phyloP scores from a whole-genome alignment of 2,888 invertebrate genomes.

The Hemistola chrysoprasaria region DNA sequence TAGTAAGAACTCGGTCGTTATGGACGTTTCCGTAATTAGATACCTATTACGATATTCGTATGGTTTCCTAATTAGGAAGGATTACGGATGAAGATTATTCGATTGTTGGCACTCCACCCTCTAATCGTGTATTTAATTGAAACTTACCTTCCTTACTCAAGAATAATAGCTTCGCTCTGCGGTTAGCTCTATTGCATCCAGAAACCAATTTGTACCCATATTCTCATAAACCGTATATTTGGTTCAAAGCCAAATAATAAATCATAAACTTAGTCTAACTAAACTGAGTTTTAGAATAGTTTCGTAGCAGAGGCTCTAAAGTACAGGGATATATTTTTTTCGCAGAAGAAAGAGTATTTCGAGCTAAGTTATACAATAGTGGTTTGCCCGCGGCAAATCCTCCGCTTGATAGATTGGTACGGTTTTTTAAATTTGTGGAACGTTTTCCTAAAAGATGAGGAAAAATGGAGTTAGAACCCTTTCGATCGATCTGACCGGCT shows the following conservation, averaged over 20 bases:
- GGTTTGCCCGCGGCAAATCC: constrained; percentile 20
- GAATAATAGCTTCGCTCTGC: constrained; percentile 6
- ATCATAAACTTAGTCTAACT: too few relatives aligned
- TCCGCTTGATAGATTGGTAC: constrained; percentile 16
- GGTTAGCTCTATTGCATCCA: constrained; percentile 5
- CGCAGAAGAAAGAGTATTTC: constrained; percentile 9
- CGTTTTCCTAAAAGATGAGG: constrained; percentile 8
- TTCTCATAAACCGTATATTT: constrained; percentile 10
- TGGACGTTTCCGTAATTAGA: constrained; percentile 31
- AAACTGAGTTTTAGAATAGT: too few relatives aligned
- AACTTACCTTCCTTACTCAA: constrained; percentile 4
- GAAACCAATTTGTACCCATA: constrained; percentile 7
- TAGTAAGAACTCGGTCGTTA: too few relatives aligned
- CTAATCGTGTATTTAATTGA: constrained; percentile 18
- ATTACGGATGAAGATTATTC: constrained; percentile 40
- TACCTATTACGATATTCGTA: constrained; percentile 36
- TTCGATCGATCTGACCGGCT: constrained; percentile 3
- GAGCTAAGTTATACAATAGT: constrained; percentile 13
- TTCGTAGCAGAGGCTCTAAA: neutral
- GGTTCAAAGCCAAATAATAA: constrained; percentile 4
- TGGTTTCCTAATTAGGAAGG: constrained; percentile 42
- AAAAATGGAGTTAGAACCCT: constrained; percentile 9
- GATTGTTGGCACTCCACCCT: constrained; percentile 21
- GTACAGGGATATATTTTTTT: constrained; percentile 6
- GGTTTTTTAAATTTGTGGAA: constrained; percentile 18